Base-by-base conservation (phyloP, 2,888 invertebrate species). In the Cephus rjabovi region DNA sequence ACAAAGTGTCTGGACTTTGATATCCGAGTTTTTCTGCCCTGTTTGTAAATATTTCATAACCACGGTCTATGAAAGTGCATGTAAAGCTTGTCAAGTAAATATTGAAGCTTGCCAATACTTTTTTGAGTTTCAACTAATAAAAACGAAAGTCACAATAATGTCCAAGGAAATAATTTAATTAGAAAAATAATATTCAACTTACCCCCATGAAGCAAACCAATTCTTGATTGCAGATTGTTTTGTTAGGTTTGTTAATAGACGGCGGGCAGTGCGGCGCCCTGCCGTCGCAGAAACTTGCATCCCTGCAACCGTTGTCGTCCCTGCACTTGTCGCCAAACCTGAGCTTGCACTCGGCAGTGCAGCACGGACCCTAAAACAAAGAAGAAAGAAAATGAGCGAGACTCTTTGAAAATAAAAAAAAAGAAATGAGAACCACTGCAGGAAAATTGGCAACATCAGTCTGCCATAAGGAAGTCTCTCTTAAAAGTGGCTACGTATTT, bases 181-280 rank as follows among this genome's bases (percentile, higher is more conserved):
- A 1, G 23, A 23, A 40, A 23, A 56, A 15, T 37, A 56, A 56
- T 40, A 40, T 40, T 23, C 6, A 56, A 94, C 96, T 94, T 92
- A 97, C 97, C 91, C 99, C 99, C 96, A 97, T 97, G 89, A 97
- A 98, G 92, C 99, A 99, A 79, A 99, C 98, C 88, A 99, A 98
- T 91, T 98, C 98, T 90, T 98, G 97, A 91, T 99, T 98, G 92
- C 99, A 99, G 81, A 98, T 96, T 4, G 98, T 98, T 91, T 98
- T 96, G 92, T 99, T 98, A 12, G 97, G 95, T 92, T 98, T 98
- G 92, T 97, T 97, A 69, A 96, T 94, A 79, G 98, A 98, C 37
- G 96, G 95, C 56, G 99, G 99, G 92, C 99, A 99, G 88, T 95
- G 95, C 9, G 99, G 96, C 79, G 96, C 94, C 84, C 95, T 93